Percentiles rank a stretch among this genome's conserved stretches.
phyloP scores from a whole-genome alignment of 2,888 invertebrate species.

The Meta bourneti region DNA sequence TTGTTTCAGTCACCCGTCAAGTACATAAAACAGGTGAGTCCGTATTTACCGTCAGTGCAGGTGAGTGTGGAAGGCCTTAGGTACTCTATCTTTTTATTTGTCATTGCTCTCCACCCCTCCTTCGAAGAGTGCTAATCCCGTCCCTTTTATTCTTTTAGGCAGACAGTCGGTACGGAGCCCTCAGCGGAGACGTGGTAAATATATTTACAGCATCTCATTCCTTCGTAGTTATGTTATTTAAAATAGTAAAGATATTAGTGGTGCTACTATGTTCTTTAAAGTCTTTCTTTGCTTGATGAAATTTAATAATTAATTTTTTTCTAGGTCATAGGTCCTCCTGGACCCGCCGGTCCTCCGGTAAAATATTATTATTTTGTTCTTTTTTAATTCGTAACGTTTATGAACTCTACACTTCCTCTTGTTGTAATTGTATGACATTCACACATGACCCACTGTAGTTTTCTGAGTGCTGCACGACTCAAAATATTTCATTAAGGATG shows the following conservation, averaged over 20 bases:
- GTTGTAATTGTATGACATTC: too few relatives aligned
- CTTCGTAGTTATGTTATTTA: not conserved
- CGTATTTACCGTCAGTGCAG: conserved; percentile 61
- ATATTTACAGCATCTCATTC: not conserved
- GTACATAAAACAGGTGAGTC: conserved; percentile 75
- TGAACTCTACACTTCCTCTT: too few relatives aligned
- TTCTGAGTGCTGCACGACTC: too few relatives aligned
- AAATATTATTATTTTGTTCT: conserved; percentile 63
- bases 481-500: too few relatives aligned
- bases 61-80: conserved; percentile 20
- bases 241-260: too few relatives aligned
- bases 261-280: too few relatives aligned
- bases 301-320: conserved; percentile 9
- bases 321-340: conserved; percentile 86
- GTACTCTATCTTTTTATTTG: not conserved
- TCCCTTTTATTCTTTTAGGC: conserved; percentile 47
- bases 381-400: not conserved
- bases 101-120: not conserved
- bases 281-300: too few relatives aligned
- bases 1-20: conserved; percentile 73
- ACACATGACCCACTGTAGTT: too few relatives aligned
- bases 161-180: conserved; percentile 67
- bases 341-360: conserved; percentile 84
- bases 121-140: conserved; percentile 7
- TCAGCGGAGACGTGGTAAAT: conserved; percentile 60